phyloP scores from a whole-genome alignment of 2,113 vertebrate species.

The Aramus guarauna region DNA sequence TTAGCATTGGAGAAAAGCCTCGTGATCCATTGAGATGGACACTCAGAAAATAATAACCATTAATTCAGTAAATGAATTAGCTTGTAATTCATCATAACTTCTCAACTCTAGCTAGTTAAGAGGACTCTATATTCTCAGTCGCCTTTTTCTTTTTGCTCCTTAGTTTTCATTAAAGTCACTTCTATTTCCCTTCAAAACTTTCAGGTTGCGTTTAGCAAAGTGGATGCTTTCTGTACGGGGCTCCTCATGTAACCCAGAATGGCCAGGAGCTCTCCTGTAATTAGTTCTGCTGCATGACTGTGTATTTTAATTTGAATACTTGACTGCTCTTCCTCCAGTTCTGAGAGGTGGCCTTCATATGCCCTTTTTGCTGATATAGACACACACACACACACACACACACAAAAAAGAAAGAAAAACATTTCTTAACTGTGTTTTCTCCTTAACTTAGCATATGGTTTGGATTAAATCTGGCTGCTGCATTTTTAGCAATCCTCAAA shows the following conservation, averaged over 20 bases:
- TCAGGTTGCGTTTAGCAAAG: not conserved
- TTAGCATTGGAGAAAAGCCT: not conserved
- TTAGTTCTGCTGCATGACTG: not conserved
- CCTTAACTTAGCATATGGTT: not conserved
- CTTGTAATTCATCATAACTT: not conserved
- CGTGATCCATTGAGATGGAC: not conserved
- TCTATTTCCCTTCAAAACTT: not conserved
- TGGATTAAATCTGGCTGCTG: not conserved
- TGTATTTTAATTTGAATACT: not conserved
- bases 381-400: too few relatives aligned
- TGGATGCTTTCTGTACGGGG: not conserved
- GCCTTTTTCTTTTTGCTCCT: not conserved
- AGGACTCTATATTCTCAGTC: not conserved
- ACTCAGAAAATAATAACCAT: not conserved
- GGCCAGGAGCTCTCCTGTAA: not conserved
- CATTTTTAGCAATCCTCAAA: not conserved
- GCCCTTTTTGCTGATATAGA: not conserved
- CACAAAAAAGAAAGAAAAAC: too few relatives aligned
- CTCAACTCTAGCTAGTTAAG: not conserved
- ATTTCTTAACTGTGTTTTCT: not conserved
- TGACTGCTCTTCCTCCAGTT: not conserved
- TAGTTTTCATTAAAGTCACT: not conserved
- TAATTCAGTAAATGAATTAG: not conserved
- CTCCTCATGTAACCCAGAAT: not conserved
- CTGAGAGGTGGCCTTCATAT: not conserved